A percentile compares a stretch with the other conserved stretches of the same genome.
These are phyloP conservation scores for Petrolisthes cinctipes DNA, from an alignment of 2,888 invertebrate species.

Conservation along the genomic window DNA sequence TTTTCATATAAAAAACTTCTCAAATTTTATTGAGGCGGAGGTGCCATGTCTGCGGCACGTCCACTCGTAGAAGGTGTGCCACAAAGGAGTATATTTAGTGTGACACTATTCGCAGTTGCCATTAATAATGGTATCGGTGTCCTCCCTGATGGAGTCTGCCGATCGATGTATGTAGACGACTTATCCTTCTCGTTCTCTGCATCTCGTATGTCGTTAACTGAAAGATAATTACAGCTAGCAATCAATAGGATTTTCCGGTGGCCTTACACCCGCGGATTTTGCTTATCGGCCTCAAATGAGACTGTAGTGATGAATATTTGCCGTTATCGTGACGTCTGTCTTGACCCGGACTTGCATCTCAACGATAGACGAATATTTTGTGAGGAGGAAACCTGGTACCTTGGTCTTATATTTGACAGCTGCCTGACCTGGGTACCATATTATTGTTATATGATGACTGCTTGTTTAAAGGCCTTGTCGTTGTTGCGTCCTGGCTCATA, in stretches of 20 bases:
- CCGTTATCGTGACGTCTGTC: background rate
- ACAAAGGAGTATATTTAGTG: background rate
- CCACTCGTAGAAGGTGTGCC: background rate
- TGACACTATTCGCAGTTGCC: too few relatives aligned
- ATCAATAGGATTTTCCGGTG: background rate
- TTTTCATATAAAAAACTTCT: too few relatives aligned
- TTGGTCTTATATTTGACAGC: background rate
- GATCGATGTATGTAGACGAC: background rate
- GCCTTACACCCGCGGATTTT: background rate
- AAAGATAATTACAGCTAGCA: background rate
- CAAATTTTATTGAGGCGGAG: too few relatives aligned
- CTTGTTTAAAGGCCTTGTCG: too few relatives aligned
- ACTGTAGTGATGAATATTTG: constrained; percentile 4
- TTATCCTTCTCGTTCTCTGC: background rate
- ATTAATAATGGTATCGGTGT: background rate
- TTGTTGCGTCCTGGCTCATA: too few relatives aligned
- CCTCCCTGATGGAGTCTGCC: background rate
- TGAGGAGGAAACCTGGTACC: background rate
- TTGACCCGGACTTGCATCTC: background rate
- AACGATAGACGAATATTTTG: too few relatives aligned
- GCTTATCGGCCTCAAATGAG: background rate
- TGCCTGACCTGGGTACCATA: constrained; percentile 1
- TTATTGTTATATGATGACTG: too few relatives aligned
- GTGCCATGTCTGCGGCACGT: background rate
- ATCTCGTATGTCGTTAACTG: background rate